These are phyloP conservation scores for Microplitis deprimator DNA, from an alignment of 2,888 invertebrate species.

Conservation along the genomic window DNA sequence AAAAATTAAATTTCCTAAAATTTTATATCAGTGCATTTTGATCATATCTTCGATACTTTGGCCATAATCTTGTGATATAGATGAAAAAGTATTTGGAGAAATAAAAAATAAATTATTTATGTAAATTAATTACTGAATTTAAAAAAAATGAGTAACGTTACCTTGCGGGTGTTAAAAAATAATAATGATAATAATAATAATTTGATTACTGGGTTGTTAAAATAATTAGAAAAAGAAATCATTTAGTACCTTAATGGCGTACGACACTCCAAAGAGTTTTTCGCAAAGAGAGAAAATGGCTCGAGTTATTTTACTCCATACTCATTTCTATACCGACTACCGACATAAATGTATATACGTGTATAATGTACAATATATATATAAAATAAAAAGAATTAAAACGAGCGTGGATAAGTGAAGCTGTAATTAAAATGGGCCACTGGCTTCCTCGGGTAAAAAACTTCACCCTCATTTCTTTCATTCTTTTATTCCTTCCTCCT, in stretches of 20 bases:
- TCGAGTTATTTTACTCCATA: background rate
- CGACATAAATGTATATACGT: too few species aligned
- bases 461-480: constrained; percentile 8
- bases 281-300: background rate
- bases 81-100: too few species aligned
- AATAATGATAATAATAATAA: too few species aligned
- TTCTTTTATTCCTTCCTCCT: background rate
- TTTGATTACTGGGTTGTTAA: constrained; percentile 41
- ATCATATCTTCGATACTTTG: too few species aligned
- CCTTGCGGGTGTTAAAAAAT: too few species aligned
- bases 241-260: constrained; percentile 60
- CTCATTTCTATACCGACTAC: too few species aligned
- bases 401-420: constrained; percentile 8
- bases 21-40: too few species aligned
- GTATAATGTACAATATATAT: background rate
- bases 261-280: constrained; percentile 50
- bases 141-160: too few species aligned
- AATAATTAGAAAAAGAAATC: constrained; percentile 64
- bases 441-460: background rate
- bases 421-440: constrained; percentile 30
- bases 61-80: too few species aligned
- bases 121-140: too few species aligned
- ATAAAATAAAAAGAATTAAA: constrained; percentile 6
- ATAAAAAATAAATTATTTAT: too few species aligned
- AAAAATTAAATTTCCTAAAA: too few species aligned